Evolutionary conservation across 2,888 invertebrate species (phyloP).

Genomic region (Ctena decussata): DNA sequence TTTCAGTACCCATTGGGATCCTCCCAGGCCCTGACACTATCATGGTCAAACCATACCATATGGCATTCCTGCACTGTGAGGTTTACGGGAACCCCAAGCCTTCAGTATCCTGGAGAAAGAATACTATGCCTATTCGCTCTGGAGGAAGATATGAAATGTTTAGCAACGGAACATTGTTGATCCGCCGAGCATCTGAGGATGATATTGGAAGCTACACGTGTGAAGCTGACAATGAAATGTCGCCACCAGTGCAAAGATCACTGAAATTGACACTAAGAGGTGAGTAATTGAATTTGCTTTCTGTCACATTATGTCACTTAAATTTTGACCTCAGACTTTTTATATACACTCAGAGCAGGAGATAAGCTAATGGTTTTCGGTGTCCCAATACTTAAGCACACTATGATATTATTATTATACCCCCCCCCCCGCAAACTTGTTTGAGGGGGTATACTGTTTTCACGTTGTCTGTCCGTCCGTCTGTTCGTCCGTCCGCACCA

Average conservation of each 20-base stretch:
- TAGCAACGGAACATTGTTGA: constrained; percentile 90
- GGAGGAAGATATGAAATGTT: constrained; percentile 71
- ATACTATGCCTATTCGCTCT: constrained; percentile 62
- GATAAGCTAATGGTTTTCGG: no score
- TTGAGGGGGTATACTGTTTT: no score
- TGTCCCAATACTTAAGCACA: no score
- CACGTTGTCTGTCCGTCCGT: no score
- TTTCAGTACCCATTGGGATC: constrained; percentile 79
- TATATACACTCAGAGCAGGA: no score
- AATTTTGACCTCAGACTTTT: no score
- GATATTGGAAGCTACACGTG: constrained; percentile 95
- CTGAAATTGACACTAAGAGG: constrained; percentile 92
- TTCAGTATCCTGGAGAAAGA: constrained; percentile 77
- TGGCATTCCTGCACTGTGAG: constrained; percentile 82
- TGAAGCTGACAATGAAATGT: constrained; percentile 93
- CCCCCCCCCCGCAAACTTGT: no score
- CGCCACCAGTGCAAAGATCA: constrained; percentile 90
- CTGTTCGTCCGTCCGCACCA: no score
- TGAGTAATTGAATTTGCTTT: constrained; percentile 86
- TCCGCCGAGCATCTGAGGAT: constrained; percentile 89
- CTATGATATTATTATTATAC: no score
- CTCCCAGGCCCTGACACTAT: constrained; percentile 78
- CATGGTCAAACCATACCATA: constrained; percentile 76
- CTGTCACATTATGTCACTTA: no score
- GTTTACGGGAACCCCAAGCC: constrained; percentile 81